Evolutionary conservation across 2,888 invertebrate species (phyloP), one percentile per base, ranked within the genome.

Genomic region (Orthosia gothica): DNA sequence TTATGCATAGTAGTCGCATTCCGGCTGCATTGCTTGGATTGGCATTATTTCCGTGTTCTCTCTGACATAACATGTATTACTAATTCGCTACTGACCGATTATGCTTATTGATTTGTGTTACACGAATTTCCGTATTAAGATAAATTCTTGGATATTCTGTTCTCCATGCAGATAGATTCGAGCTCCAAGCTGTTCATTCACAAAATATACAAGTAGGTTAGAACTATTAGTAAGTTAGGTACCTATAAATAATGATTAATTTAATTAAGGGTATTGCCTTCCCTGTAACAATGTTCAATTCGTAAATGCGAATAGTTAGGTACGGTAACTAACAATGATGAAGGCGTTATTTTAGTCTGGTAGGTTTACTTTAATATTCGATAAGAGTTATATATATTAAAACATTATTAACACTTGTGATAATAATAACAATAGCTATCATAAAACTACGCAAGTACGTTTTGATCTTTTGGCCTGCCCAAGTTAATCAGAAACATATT

Each of bases 341-440:
- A 76, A 76, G 49, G 40, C 15, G 32, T 13, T 76, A 54, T 47
- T 73, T 76, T 74, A 11, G 32, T n/a, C 13, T 32, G 18, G 4
- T 69, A 50, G 15, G n/a, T 5, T 11, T 20, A 26, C 45, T 18
- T 45, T 69, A 65, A 32, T 70, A 70, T 58, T 47, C 45, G 58
- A 78, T 70, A 70, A 58, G 26, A 58, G 70, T 70, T 58, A n/a
- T 49, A 26, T 18, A n/a, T 58, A 57, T 23, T 47, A 58, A 57
- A 74, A 70, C 7, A 50, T 26, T 13, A 50, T 52, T 61, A 74
- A 20, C 12, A 81, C 11, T 74, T 64, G 5, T 64, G 40, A 59
- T 58, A 74, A 54, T 63, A n/a, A 49, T 47, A 75, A 73, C 74
- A 76, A 72, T 72, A 52, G 50, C 12, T 47, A 32, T 52, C 15